Evolutionary conservation across 2,797 vertebrate genomes (phyloP).

Genomic region (Sandelia bainsii): DNA sequence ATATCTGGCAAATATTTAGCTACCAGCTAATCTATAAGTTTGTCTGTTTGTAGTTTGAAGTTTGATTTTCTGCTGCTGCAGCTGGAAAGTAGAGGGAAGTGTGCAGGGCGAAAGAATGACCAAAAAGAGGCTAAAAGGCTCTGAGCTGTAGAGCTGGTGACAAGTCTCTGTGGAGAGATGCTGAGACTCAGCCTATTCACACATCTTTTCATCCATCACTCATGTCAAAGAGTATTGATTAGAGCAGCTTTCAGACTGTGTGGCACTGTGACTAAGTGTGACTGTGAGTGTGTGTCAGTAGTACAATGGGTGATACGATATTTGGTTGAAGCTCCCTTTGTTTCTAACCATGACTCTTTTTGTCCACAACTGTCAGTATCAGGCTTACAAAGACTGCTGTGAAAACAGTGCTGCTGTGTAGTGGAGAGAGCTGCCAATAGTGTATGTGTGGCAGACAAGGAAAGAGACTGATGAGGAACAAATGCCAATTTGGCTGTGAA

Average conservation of each 20-base stretch:
- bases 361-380: slow-evolving; percentile 1
- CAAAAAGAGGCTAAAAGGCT: too few species aligned
- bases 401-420: slow-evolving; percentile 2
- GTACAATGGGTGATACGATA: too few species aligned
- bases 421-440: slow-evolving; percentile 7
- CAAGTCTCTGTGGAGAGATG: too few species aligned
- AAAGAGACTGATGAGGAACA: slow-evolving; percentile 62
- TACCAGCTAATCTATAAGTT: neutral
- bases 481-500: slow-evolving; percentile 71
- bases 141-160: too few species aligned
- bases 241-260: too few species aligned
- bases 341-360: too few species aligned
- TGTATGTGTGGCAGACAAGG: slow-evolving; percentile 43
- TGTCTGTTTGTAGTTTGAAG: neutral
- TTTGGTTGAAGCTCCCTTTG: too few species aligned
- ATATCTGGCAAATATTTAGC: neutral
- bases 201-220: too few species aligned
- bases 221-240: too few species aligned
- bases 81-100: neutral
- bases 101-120: neutral
- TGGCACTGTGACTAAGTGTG: too few species aligned
- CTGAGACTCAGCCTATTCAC: too few species aligned
- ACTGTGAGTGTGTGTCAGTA: too few species aligned
- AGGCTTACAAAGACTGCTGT: neutral
- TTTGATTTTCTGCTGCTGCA: neutral